phyloP scores from a whole-genome alignment of 2,888 invertebrate genomes.

The Desoria tigrina region DNA sequence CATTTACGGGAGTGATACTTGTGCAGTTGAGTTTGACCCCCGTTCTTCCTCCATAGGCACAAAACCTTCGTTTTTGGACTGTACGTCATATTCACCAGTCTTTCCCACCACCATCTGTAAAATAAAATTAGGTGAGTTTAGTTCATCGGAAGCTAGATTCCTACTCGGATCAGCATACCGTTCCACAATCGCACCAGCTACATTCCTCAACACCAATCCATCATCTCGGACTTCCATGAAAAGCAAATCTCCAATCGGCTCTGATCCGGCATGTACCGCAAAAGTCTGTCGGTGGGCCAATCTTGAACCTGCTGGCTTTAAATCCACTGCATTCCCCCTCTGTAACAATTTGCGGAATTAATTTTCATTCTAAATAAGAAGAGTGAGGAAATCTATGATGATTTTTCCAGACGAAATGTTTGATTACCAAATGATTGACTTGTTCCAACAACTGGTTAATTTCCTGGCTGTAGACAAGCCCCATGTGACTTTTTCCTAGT shows the following conservation, averaged over 20 bases:
- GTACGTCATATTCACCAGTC: constrained; percentile 98
- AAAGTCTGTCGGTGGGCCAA: constrained; percentile 95
- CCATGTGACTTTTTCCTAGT: constrained; percentile 97
- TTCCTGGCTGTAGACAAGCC: constrained; percentile 94
- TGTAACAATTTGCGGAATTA: constrained; percentile 57
- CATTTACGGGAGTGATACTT: constrained; percentile 96
- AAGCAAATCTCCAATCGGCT: constrained; percentile 82
- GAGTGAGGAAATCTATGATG: too few relatives aligned
- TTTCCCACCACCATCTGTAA: constrained; percentile 95
- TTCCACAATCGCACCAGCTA: constrained; percentile 82
- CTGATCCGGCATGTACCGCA: constrained; percentile 94
- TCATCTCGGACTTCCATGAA: constrained; percentile 97
- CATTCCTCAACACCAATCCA: constrained; percentile 79
- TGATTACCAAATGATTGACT: constrained; percentile 81
- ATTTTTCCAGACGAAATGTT: constrained; percentile 4
- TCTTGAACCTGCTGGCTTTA: constrained; percentile 93
- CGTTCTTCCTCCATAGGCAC: constrained; percentile 94
- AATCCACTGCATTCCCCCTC: constrained; percentile 97
- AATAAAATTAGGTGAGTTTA: neutral
- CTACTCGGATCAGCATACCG: constrained; percentile 44
- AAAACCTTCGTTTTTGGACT: constrained; percentile 97
- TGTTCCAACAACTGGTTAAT: constrained; percentile 95
- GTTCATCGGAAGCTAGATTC: neutral
- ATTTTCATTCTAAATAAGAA: neutral
- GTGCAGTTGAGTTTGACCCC: constrained; percentile 90